These are phyloP conservation scores for Plebejus melissa DNA, from an alignment of 2,888 invertebrate genomes.

Conservation along the genomic window DNA sequence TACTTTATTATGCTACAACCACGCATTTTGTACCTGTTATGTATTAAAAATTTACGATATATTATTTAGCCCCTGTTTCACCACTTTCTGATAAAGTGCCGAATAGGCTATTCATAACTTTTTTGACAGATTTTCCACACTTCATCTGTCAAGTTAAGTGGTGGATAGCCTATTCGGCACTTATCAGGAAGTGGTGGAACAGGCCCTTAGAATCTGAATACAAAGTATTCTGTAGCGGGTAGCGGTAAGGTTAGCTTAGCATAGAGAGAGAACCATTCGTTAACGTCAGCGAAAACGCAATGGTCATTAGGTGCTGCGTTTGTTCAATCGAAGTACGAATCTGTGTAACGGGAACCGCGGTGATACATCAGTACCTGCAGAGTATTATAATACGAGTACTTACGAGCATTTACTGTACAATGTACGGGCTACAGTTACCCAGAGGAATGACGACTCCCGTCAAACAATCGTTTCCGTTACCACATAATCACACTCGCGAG, in stretches of 20 bases:
- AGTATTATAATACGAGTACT: neutral
- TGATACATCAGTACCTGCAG: neutral
- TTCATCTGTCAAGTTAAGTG: too few relatives aligned
- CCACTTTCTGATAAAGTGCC: too few relatives aligned
- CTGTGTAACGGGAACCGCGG: conserved; percentile 33
- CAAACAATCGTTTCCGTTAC: conserved; percentile 3
- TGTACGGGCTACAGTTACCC: conserved; percentile 7
- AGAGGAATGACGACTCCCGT: neutral
- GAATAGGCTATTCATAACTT: too few relatives aligned
- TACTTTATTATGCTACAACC: neutral
- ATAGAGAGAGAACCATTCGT: neutral
- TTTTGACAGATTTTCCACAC: too few relatives aligned
- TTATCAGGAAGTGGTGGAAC: too few relatives aligned
- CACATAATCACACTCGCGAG: neutral
- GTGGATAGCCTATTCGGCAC: too few relatives aligned
- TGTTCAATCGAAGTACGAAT: conserved; percentile 36
- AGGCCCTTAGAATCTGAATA: neutral
- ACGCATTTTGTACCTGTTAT: neutral
- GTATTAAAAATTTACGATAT: neutral
- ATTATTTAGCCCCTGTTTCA: neutral
- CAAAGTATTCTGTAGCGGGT: neutral
- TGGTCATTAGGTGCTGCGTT: conserved; percentile 35
- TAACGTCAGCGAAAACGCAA: conserved; percentile 7
- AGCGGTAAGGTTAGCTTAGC: neutral
- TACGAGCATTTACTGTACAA: neutral